Evolutionary conservation across 2,888 invertebrate species (phyloP).

Genomic region (Diarsia brunnea): DNA sequence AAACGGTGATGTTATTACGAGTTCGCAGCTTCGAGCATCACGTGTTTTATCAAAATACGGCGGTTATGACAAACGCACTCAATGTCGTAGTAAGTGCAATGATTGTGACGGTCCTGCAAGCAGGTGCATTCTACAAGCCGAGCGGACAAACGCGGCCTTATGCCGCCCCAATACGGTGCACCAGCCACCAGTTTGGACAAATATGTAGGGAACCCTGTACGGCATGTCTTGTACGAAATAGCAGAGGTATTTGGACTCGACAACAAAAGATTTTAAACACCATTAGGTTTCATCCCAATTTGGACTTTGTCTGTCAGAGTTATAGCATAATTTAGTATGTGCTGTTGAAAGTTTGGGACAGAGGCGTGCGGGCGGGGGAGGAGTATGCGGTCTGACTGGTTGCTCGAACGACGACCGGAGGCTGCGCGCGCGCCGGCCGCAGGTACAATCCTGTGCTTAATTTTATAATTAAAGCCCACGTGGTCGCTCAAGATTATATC

Average conservation of each 20-base stretch:
- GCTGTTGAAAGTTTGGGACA: slow-evolving; percentile 79
- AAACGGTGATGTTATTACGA: slow-evolving; percentile 14
- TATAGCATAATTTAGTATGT: slow-evolving; percentile 72
- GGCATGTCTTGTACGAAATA: slow-evolving; percentile 87
- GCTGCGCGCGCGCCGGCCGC: slow-evolving; percentile 85
- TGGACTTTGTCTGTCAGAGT: slow-evolving; percentile 54
- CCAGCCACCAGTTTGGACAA: slow-evolving; percentile 76
- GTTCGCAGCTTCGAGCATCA: slow-evolving; percentile 54
- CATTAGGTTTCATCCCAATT: slow-evolving; percentile 47
- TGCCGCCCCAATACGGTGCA: slow-evolving; percentile 76
- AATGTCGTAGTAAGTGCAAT: slow-evolving; percentile 76
- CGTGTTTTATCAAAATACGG: slow-evolving; percentile 74
- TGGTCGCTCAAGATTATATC: slow-evolving; percentile 72
- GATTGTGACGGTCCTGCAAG: slow-evolving; percentile 76
- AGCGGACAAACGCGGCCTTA: slow-evolving; percentile 74
- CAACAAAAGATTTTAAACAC: slow-evolving; percentile 69
- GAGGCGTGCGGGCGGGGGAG: slow-evolving; percentile 77
- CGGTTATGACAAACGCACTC: slow-evolving; percentile 70
- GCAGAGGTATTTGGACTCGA: slow-evolving; percentile 72
- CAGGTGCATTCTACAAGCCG: slow-evolving; percentile 82
- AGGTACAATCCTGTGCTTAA: slow-evolving; percentile 80
- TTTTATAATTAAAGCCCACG: slow-evolving; percentile 80
- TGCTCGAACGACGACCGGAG: slow-evolving; percentile 90
- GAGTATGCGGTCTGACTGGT: slow-evolving; percentile 89
- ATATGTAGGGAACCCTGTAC: slow-evolving; percentile 87